Base-by-base conservation (phyloP, 2,113 vertebrate genomes). In the Alosa alosa region DNA sequence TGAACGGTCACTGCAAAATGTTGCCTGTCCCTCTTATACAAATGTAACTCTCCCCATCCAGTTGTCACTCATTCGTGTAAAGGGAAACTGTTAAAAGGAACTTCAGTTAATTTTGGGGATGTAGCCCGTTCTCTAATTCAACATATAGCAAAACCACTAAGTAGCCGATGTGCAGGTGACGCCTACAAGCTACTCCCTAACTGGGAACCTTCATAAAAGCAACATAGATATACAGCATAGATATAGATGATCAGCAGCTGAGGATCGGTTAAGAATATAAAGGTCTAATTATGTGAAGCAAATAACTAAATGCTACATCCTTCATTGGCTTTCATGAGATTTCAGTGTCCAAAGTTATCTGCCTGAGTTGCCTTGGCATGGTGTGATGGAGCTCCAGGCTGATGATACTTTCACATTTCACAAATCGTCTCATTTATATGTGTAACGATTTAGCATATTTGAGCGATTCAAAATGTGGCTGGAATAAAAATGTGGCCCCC, bases 371-470 rank as follows among this genome's bases (percentile, higher is more conserved):
- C n/a, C 64, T 1, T 31, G 64, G 9, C n/a, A 68, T 6, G 7
- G 9, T 78, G 72, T 78, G 72, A 78, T 78, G 13, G 31, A 78
- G 72, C 10, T 15, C 25, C 55, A 60, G 55, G 31, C 25, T 5
- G 31, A 18, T 78, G 72, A 78, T 18, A 31, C 64, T 78, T 31
- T 78, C 72, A 36, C 72, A 78, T 78, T 78, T 78, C 72, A 88
- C 84, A 86, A 90, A 88, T 87, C 88, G 87, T 86, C 86, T 90
- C 81, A 88, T 90, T 90, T 88, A 75, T 88, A 87, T 87, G 88
- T 87, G 89, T 90, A 86, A 90, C 85, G 84, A 88, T 90, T 86
- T 88, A 87, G 88, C 87, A 87, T 87, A 87, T 90, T 88, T 86
- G 84, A 86, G 84, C 83, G 89, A 90, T 82, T 84, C 85, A 44